A percentile compares a stretch with the other conserved stretches of the same genome.
Evolutionary conservation across 2,797 vertebrate genomes (phyloP).

Genomic region (Okamejei kenojei): DNA sequence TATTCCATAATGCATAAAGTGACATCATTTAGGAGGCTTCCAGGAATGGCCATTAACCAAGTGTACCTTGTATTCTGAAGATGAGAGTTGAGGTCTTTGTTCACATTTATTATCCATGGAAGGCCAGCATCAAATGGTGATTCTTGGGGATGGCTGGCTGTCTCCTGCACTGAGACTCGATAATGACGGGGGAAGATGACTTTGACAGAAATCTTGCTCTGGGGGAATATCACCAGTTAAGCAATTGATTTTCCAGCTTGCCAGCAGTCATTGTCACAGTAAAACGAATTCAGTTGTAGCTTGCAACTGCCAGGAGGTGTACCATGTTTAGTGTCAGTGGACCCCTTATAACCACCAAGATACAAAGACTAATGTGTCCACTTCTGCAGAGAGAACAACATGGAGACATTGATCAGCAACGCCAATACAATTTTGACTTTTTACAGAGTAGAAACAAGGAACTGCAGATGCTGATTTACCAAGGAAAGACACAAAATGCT

Average conservation of each 20-base stretch:
- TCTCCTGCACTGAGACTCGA: neutral
- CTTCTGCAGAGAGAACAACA: neutral
- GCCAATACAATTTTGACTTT: neutral
- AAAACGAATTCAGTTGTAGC: constrained; percentile 25
- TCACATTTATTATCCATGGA: neutral
- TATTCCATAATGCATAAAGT: neutral
- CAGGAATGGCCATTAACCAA: neutral
- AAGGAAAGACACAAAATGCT: too few species aligned
- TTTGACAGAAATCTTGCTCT: constrained; percentile 32
- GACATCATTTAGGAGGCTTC: neutral
- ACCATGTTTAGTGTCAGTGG: neutral
- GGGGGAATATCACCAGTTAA: constrained; percentile 30
- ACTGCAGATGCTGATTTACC: too few species aligned
- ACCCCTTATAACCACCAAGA: neutral
- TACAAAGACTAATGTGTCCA: neutral
- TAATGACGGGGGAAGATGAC: constrained; percentile 27
- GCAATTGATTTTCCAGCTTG: constrained; percentile 24
- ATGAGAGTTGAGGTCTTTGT: neutral
- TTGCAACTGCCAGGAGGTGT: constrained; percentile 21
- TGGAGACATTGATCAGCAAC: neutral
- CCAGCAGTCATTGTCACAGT: constrained; percentile 22
- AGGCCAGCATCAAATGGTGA: neutral
- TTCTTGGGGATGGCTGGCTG: neutral
- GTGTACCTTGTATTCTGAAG: neutral
- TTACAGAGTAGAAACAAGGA: too few species aligned